Conservation (phyloP, 2,113 vertebrate species). For the Guaruba guarouba region DNA sequence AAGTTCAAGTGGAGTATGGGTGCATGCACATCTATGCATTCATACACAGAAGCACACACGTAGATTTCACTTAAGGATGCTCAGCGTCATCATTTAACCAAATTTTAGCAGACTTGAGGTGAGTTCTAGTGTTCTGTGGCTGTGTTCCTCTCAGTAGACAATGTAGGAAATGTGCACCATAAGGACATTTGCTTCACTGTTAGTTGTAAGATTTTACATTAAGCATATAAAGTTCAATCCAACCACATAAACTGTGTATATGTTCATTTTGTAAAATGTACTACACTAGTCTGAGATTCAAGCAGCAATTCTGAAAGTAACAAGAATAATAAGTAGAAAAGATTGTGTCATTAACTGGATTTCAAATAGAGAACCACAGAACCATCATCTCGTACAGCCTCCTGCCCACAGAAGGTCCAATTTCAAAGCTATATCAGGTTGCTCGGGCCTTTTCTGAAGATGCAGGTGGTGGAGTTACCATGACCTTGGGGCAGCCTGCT, state of each 20-base stretch:
- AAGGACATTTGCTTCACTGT: background rate
- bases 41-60: accelerated
- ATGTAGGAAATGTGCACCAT: background rate
- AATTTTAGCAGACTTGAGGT: background rate
- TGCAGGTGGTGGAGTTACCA: background rate
- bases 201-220: background rate
- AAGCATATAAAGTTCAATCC: background rate
- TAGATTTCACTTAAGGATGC: background rate
- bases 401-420: background rate
- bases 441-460: background rate
- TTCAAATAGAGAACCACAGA: background rate
- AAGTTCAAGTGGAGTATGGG: background rate
- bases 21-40: background rate
- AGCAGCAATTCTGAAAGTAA: background rate
- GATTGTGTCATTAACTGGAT: background rate
- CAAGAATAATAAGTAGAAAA: background rate
- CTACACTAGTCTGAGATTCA: background rate
- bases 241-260: background rate
- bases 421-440: background rate
- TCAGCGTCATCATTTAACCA: background rate
- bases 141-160: background rate
- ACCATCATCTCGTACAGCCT: background rate
- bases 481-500: background rate
- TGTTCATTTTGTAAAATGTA: background rate
- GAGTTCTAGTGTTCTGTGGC: background rate